Evolutionary conservation across 2,113 vertebrate species (phyloP), one percentile per base, ranked within the genome.

Genomic region (Carlito syrichta): DNA sequence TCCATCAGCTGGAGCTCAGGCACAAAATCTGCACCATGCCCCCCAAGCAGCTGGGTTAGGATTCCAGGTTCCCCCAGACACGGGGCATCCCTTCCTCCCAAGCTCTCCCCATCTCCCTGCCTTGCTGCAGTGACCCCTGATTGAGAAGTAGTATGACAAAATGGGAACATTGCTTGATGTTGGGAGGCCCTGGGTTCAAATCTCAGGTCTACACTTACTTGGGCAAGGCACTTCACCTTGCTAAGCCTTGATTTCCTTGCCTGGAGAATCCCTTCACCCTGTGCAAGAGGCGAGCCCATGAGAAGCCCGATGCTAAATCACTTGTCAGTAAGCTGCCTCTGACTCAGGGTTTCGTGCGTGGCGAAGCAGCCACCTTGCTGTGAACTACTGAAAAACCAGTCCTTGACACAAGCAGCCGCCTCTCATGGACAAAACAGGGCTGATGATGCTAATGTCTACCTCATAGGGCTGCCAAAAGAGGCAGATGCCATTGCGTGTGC

Each of bases 321-420:
- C 11, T 52, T 96, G 40, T 68, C 97, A 96, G 95, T 97, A 95
- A n/a, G 93, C 92, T 71, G 90, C 50, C 25, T 5, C 96, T 95
- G 87, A 91, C 88, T 97, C 92, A 98, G 22, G 38, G 45, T 79
- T 97, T 58, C 52, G 0, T 87, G 82, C 6, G 0, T 96, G 60
- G 76, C 91, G 86, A 40, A 89, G 96, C 87, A 96, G 71, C 45
- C 91, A 78, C 45, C 96, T 81, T 73, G 9, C 88, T 79, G 92
- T 76, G 91, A 94, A 76, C 85, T 79, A 50, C 14, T 96, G 96
- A 95, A 95, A 76, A 88, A 78, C 63, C 98, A 95, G 96, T 63
- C 78, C 86, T 97, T 78, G 60, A 93, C 89, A 84, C 27, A 48
- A 76, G 85, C 81, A 68, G 71, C 96, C 63, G 38, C 94, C 96